phyloP scores from a whole-genome alignment of 2,113 vertebrate species.

The Talpa occidentalis region DNA sequence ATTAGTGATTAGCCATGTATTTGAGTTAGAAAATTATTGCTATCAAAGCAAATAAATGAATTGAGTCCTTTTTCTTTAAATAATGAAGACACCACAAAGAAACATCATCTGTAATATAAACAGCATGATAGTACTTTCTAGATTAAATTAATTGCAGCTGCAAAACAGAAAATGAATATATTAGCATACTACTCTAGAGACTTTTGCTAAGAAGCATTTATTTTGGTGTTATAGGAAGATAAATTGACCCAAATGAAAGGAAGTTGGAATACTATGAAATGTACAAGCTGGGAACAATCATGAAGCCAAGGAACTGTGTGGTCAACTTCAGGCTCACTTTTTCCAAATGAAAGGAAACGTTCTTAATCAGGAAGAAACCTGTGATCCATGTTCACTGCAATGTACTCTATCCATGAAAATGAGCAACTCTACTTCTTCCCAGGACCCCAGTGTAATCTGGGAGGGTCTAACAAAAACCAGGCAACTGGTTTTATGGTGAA shows the following conservation, averaged over 20 bases:
- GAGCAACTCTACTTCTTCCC: background rate
- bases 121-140: background rate
- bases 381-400: background rate
- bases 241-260: conserved; percentile 29
- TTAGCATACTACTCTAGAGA: background rate
- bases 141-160: conserved; percentile 42
- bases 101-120: conserved; percentile 23
- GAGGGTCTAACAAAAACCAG: conserved; percentile 7
- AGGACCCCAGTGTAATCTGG: background rate
- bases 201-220: background rate
- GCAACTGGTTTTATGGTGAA: background rate
- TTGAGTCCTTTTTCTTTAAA: background rate
- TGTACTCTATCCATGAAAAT: conserved; percentile 22
- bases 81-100: background rate
- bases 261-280: background rate
- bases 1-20: background rate
- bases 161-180: conserved; percentile 4
- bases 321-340: conserved; percentile 13
- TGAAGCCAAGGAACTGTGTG: background rate
- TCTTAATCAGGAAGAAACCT: conserved; percentile 43
- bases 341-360: background rate
- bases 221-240: conserved; percentile 28
- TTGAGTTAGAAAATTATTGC: conserved; percentile 10
- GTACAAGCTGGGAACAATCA: background rate
- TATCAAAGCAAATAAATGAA: background rate